A percentile compares a stretch with the other conserved stretches of the same genome.
Conservation (phyloP, 2,888 invertebrate species). For the Nomada ferruginata region DNA sequence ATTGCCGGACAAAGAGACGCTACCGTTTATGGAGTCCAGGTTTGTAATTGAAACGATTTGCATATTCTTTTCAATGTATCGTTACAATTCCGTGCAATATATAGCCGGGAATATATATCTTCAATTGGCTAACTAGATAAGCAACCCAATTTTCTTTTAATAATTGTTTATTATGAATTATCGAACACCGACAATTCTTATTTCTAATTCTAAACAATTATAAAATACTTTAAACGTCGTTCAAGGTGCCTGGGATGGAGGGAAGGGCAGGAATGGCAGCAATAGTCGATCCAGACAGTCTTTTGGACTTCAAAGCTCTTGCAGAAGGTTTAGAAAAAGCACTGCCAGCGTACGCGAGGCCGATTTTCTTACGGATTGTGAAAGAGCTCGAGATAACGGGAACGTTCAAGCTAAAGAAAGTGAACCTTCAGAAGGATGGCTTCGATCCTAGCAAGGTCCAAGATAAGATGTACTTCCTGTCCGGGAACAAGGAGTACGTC, state of each 20-base stretch:
- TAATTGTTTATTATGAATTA: not conserved
- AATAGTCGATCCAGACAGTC: constrained; percentile 85
- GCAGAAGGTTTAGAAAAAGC: constrained; percentile 83
- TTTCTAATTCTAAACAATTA: not conserved
- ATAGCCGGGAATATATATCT: no score
- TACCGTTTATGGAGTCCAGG: constrained; percentile 97
- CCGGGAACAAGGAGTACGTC: constrained; percentile 86
- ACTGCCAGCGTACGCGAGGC: constrained; percentile 87
- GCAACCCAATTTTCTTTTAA: no score
- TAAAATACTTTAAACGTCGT: constrained; percentile 11
- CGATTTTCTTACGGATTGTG: constrained; percentile 87
- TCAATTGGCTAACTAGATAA: not conserved
- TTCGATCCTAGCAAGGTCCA: constrained; percentile 85
- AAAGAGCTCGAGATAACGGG: constrained; percentile 87
- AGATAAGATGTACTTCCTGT: constrained; percentile 86
- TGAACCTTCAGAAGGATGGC: constrained; percentile 87
- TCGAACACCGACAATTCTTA: not conserved
- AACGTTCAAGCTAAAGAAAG: constrained; percentile 89
- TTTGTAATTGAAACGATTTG: constrained; percentile 78
- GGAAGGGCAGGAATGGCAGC: constrained; percentile 90
- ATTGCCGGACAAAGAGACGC: constrained; percentile 90
- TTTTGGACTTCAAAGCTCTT: constrained; percentile 83
- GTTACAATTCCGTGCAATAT: no score
- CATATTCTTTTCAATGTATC: not conserved
- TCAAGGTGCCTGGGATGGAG: constrained; percentile 84